phyloP scores from a whole-genome alignment of 2,797 vertebrate species.

The Microchirus variegatus region DNA sequence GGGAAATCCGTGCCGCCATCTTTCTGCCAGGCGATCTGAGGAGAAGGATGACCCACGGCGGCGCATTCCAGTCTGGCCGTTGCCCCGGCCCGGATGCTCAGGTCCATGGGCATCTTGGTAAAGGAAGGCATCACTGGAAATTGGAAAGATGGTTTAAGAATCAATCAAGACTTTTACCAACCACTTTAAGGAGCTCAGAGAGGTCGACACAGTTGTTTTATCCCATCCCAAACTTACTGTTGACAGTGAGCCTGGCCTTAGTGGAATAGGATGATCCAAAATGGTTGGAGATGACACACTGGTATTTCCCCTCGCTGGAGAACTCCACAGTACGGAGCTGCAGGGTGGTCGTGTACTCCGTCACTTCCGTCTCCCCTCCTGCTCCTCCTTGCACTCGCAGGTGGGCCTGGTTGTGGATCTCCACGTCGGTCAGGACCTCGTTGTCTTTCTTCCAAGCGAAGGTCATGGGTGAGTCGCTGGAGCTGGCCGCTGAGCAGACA shows the following conservation, averaged over 20 bases:
- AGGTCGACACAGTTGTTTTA: neutral
- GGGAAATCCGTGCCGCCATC: slow-evolving; percentile 97
- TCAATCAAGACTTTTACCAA: neutral
- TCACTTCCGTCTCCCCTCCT: slow-evolving; percentile 79
- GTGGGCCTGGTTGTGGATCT: slow-evolving; percentile 95
- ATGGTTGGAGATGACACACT: slow-evolving; percentile 98
- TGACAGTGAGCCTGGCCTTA: slow-evolving; percentile 96
- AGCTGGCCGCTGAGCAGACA: slow-evolving; percentile 94
- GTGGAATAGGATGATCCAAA: slow-evolving; percentile 96
- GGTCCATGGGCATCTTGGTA: slow-evolving; percentile 95
- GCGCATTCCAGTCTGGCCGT: slow-evolving; percentile 94
- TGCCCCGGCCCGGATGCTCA: slow-evolving; percentile 90
- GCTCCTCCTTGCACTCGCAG: slow-evolving; percentile 81
- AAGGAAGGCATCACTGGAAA: slow-evolving; percentile 93
- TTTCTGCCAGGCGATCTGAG: slow-evolving; percentile 98
- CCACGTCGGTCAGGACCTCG: slow-evolving; percentile 88
- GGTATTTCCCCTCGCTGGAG: slow-evolving; percentile 92
- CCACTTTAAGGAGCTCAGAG: neutral
- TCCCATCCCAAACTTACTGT: slow-evolving; percentile 85
- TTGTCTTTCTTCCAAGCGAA: slow-evolving; percentile 99
- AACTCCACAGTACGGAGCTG: slow-evolving; percentile 89
- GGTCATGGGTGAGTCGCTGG: slow-evolving; percentile 98
- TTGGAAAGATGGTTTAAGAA: neutral
- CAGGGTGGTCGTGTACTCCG: slow-evolving; percentile 94
- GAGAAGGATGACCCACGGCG: slow-evolving; percentile 89